Evolutionary conservation across 2,797 vertebrate species (phyloP), one percentile per base, ranked within the genome.

Genomic region (Vultur gryphus): DNA sequence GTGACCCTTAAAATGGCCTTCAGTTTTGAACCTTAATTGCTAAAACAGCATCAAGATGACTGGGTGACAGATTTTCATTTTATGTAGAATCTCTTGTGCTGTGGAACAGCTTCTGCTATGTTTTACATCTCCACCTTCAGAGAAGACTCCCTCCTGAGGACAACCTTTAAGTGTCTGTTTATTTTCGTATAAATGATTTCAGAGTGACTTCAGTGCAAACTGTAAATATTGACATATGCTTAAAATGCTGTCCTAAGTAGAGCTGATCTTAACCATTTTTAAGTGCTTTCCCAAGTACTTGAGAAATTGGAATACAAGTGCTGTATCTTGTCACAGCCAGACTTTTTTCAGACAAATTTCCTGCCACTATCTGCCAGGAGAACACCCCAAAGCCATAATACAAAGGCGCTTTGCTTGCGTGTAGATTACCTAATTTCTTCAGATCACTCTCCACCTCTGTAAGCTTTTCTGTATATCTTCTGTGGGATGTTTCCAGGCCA

Each of bases 391-490:
- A 77, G 23, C 23, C 57, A 11, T 48, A 66, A 61, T 8, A 80
- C 12, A 72, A 70, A 84, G 9, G 7, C 33, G 7, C 13, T 89
- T 93, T 78, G 26, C 48, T 71, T 78, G n/a, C 16, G 10, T 58
- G 54, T n/a, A 72, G 48, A 37, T 98, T 98, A 99, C 99, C 99
- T 88, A 99, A 97, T 98, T 99, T 99, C 97, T 99, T 99, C 96
- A 99, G 98, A 97, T 98, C 98, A 11, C 97, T 98, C 96, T 99
- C 99, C 95, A 99, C 99, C 62, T 98, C 98, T 70, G 96, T 98
- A 84, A 99, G 99, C 98, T 99, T 99, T 89, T 99, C 99, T 92
- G 98, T 98, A 65, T 99, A 99, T 95, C 98, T 98, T 96, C 96
- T 97, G 89, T 98, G 98, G 89, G 98, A 98, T 0, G 97, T 98